A percentile compares a stretch with the other conserved stretches of the same genome.
These are phyloP conservation scores for Malacoraja senta DNA, from an alignment of 2,797 vertebrate genomes.

Conservation along the genomic window DNA sequence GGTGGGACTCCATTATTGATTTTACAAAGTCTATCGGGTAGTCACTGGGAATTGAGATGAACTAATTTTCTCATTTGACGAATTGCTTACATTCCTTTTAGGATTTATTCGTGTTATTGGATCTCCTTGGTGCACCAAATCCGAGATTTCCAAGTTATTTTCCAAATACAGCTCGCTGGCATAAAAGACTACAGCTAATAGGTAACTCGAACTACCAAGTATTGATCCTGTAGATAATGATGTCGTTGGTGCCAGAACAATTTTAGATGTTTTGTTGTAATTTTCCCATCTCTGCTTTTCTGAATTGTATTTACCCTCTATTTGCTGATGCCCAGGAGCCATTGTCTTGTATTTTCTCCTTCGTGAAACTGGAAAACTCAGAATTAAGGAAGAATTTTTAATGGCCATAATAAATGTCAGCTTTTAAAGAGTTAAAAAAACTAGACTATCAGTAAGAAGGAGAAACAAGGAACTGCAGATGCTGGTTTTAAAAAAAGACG, in stretches of 20 bases:
- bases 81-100: conserved; percentile 45
- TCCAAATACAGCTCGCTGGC: conserved; percentile 71
- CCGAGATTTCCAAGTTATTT: conserved; percentile 83
- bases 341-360: neutral
- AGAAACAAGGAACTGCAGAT: no score
- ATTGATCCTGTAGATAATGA: neutral
- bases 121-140: conserved; percentile 79
- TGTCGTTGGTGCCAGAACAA: neutral
- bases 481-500: no score
- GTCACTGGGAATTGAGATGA: neutral
- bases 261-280: neutral
- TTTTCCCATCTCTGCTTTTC: neutral
- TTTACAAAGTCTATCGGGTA: neutral
- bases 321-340: neutral
- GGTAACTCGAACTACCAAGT: conserved; percentile 59
- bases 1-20: neutral
- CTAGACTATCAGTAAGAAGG: neutral
- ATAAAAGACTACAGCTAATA: conserved; percentile 75
- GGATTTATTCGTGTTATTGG: conserved; percentile 88
- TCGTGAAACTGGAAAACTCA: neutral
- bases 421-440: neutral
- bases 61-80: neutral
- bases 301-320: neutral
- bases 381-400: neutral
- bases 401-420: neutral